A percentile compares a stretch with the other conserved stretches of the same genome.
Evolutionary conservation across 2,797 vertebrate genomes (phyloP).

Genomic region (Ctenopoma kingsleyae): DNA sequence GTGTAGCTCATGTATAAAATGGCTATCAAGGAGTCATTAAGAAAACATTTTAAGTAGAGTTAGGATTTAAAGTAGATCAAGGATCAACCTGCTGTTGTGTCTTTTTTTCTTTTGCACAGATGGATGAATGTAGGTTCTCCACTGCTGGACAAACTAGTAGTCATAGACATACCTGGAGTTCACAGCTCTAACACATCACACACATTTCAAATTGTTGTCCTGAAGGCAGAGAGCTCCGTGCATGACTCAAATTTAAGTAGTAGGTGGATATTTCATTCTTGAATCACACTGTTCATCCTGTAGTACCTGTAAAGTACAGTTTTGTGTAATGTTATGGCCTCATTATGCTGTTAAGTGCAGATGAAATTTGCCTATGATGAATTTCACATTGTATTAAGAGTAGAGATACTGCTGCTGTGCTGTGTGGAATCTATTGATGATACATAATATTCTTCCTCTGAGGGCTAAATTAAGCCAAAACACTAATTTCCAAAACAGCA

Average conservation of each 20-base stretch:
- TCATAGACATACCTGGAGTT: background rate
- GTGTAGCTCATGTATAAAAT: too few relatives aligned
- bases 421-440: background rate
- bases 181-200: background rate
- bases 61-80: too few relatives aligned
- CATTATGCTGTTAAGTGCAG: background rate
- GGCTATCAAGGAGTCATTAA: too few relatives aligned
- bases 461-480: background rate
- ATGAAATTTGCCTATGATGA: background rate
- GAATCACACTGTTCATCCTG: conserved; percentile 1
- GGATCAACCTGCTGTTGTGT: too few relatives aligned
- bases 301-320: background rate
- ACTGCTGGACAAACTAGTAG: conserved; percentile 4
- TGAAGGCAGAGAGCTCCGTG: background rate
- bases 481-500: background rate
- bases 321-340: background rate
- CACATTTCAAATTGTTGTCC: background rate
- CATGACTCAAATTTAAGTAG: background rate
- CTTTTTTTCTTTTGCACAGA: too few relatives aligned
- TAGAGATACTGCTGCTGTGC: background rate
- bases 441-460: background rate
- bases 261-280: background rate
- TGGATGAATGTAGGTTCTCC: too few relatives aligned
- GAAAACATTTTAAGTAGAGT: too few relatives aligned
- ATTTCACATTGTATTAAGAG: background rate